Evolutionary conservation across 2,797 vertebrate genomes (phyloP), one percentile per base, ranked within the genome.

Genomic region (Pseudopleuronectes americanus): DNA sequence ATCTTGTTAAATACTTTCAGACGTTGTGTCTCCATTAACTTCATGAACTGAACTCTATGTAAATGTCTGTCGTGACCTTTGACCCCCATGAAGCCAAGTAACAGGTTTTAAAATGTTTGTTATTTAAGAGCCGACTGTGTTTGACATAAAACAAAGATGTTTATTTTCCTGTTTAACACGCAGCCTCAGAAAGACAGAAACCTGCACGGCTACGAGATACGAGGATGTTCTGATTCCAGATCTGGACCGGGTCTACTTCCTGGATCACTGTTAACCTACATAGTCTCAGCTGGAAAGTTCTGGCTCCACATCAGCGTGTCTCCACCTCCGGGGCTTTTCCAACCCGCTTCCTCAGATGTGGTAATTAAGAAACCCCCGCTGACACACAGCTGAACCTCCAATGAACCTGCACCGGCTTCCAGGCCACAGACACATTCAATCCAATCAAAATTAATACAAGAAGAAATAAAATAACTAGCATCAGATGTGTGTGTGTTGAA

Each of bases 341-440:
- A 9, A 83, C 76, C 67, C 66, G 67, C 68, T 86, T 88, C 82
- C 85, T 84, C 83, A 63, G 80, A 88, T 80, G 84, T 75, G 26
- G 65, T 81, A 81, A 87, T 85, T 85, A 86, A 79, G 79, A 81
- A 79, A 64, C 66, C 65, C 73, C 77, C 2, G 48, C 81, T 85
- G 86, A 87, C 80, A 80, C 74, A 83, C 74, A 71, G 82, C 80
- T 80, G 67, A 83, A 83, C 82, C 61, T 78, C 71, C 26, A n/a
- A 68, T 8, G 62, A 33, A 33, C 33, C 36, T 38, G 3, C 36
- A 38, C 36, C 12, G 12, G 63, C 79, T 86, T 80, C 79, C 58
- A 3, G 71, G 83, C 81, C 72, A 28, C 1, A 16, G 43, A 22
- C 47, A 59, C 16, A 26, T 47, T 31, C 26, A 74, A 62, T 61